A percentile compares a stretch with the other conserved stretches of the same genome.
Conservation (phyloP, 2,113 vertebrate species). For the Rafetus swinhoei region DNA sequence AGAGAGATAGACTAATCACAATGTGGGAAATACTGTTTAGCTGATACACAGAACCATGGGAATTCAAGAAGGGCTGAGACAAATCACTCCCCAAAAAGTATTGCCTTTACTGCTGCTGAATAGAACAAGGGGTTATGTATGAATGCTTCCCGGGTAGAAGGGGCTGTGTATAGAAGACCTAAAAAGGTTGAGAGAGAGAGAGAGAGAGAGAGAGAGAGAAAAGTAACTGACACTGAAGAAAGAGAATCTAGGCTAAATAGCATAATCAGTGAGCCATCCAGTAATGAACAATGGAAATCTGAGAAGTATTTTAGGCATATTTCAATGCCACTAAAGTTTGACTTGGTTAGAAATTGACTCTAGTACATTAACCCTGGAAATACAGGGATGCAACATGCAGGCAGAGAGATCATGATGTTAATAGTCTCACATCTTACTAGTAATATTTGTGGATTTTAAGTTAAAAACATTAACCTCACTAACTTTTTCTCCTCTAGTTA, state of each 20-base stretch:
- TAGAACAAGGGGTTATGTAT: background rate
- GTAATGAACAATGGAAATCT: background rate
- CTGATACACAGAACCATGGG: background rate
- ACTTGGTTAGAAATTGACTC: background rate
- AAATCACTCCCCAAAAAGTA: background rate
- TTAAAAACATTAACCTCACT: background rate
- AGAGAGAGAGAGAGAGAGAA: background rate
- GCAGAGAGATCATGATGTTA: accelerated
- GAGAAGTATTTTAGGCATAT: background rate
- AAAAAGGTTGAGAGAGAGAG: background rate
- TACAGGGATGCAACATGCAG: accelerated
- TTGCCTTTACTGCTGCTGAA: background rate
- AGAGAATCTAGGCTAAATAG: background rate
- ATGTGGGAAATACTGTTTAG: background rate
- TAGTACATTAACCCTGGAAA: background rate
- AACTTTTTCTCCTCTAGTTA: background rate
- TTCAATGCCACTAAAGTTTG: background rate
- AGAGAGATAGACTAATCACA: background rate
- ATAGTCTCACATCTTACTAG: accelerated
- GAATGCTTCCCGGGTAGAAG: background rate
- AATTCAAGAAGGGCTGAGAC: background rate
- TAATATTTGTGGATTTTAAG: background rate
- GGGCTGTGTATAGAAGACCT: background rate
- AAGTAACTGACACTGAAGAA: background rate
- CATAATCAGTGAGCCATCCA: background rate